These are phyloP conservation scores for Motacilla alba DNA, from an alignment of 2,113 vertebrate genomes.

Conservation along the genomic window DNA sequence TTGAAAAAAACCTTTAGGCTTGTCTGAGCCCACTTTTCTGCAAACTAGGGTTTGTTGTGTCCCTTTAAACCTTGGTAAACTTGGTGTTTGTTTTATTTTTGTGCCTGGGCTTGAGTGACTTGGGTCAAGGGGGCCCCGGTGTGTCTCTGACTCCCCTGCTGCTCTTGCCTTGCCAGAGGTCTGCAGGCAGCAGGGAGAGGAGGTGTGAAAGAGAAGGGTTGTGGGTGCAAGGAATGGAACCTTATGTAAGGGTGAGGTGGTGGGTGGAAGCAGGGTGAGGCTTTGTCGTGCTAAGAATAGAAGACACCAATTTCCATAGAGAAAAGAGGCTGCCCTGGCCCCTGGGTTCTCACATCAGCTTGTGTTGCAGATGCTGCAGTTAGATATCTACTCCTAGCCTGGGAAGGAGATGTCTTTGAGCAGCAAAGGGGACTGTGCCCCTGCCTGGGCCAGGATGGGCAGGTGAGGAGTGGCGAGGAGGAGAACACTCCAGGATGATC, in stretches of 20 bases:
- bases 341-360: not conserved
- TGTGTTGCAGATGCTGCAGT: not conserved
- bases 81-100: not conserved
- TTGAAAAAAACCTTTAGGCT: not conserved
- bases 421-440: not conserved
- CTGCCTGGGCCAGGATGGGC: not conserved
- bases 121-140: not conserved
- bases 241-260: not conserved
- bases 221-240: not conserved
- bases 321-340: not conserved
- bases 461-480: not conserved
- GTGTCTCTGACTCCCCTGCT: not conserved
- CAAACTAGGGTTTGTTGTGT: not conserved
- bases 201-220: not conserved
- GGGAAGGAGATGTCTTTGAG: not conserved
- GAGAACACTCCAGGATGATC: not conserved
- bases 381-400: not conserved
- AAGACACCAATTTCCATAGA: not conserved
- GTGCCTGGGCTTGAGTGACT: not conserved
- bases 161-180: not conserved
- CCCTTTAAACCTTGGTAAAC: not conserved
- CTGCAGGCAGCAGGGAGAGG: not conserved
- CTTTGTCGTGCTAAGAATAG: not conserved
- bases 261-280: not conserved
- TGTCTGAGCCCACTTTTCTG: not conserved